phyloP scores from a whole-genome alignment of 2,888 invertebrate species.

The Spialia ferax region DNA sequence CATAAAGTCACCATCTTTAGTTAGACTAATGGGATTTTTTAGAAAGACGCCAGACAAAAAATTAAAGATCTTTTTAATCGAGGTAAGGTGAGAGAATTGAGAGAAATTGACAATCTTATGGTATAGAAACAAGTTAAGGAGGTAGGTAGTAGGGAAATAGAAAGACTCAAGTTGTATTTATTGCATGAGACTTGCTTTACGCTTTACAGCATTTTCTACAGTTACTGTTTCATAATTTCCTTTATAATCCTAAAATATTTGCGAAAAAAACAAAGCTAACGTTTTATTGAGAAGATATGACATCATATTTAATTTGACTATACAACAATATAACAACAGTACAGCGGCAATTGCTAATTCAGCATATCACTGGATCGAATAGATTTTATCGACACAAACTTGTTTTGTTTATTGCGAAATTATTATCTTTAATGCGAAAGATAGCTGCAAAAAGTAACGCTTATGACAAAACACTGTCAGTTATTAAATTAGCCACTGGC shows the following conservation, averaged over 20 bases:
- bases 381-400: neutral
- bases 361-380: neutral
- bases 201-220: too few relatives aligned
- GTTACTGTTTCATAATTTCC: neutral
- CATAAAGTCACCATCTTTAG: constrained; percentile 68
- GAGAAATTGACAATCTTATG: neutral
- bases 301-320: neutral
- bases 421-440: neutral
- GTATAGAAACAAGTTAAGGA: neutral
- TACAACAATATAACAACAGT: neutral
- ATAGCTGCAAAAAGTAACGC: neutral
- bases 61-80: neutral
- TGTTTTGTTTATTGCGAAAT: neutral
- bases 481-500: neutral
- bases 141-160: neutral
- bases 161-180: neutral
- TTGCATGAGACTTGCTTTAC: neutral
- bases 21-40: constrained; percentile 39
- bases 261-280: too few relatives aligned
- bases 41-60: neutral
- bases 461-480: neutral
- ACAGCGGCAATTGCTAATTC: neutral
- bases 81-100: neutral
- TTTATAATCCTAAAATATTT: neutral
- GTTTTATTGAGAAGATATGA: neutral